Base-by-base conservation (phyloP, 2,888 invertebrate genomes). In the Lepidocyrtoides sp. region DNA sequence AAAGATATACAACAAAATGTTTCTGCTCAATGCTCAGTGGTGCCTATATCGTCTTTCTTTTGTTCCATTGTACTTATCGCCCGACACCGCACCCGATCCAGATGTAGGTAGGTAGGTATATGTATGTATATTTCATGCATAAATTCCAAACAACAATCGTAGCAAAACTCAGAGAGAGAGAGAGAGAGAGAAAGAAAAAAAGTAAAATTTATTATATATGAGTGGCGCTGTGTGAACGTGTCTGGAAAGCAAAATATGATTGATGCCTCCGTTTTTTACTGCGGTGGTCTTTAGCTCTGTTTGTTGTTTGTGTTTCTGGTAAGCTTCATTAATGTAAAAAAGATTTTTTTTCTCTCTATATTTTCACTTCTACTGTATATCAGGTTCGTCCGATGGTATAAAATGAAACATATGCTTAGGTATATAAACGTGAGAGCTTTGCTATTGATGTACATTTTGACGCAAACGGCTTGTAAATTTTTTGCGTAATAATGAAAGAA, bases 221-320 rank as follows among this genome's bases (percentile, higher is more conserved):
- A 84, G 69, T 84, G 44, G 48, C 51, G 51, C 26, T 81, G 54
- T 54, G 82, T 75, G 89, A 89, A 89, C 89, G 82, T 89, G 89
- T 89, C 82, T 83, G 29, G 89, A 89, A 89, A 89, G 41, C 82
- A 89, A 89, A 89, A 83, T 88, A 83, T 89, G 89, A 89, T 89
- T 89, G 89, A 89, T 89, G 75, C 75, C 83, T 72, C 75, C 48
- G 66, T 51, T 72, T 63, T 60, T 41, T 60, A 36, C 75, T 63
- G 72, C 10, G 89, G 82, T 83, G 81, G 83, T 89, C 75, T 89
- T 54, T 20, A 54, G 41, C 60, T 60, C 14, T 75, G 66, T 32
- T 75, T 75, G 72, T 48, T 44, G 44, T 75, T 75, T 66, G 36
- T 32, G 66, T n/a, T 66, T 66, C 32, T 75, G 44, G 44, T 44